phyloP scores from a whole-genome alignment of 2,888 invertebrate genomes.

The Drymonia ruficornis region DNA sequence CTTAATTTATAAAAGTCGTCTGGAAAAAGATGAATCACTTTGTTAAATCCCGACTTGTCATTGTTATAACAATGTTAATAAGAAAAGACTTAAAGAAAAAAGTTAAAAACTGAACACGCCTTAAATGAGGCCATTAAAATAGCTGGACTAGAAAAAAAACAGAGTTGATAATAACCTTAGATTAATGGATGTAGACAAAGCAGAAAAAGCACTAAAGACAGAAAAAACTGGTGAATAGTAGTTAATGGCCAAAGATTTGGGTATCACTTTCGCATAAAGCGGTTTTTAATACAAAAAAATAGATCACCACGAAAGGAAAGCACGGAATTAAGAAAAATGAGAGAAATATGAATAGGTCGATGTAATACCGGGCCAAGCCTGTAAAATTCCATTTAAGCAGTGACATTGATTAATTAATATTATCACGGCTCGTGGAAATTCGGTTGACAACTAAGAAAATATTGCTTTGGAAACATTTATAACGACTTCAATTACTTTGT shows the following conservation, averaged over 20 bases:
- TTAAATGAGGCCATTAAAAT: slow-evolving; percentile 6
- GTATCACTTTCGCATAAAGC: slow-evolving; percentile 17
- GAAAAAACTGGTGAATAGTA: background rate
- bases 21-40: slow-evolving; percentile 2
- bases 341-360: slow-evolving; percentile 47
- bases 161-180: background rate
- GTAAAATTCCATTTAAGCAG: slow-evolving; percentile 52
- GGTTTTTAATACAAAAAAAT: slow-evolving; percentile 33
- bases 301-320: slow-evolving; percentile 35
- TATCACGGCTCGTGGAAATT: slow-evolving; percentile 34
- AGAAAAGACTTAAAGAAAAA: slow-evolving; percentile 1
- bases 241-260: slow-evolving; percentile 3
- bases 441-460: slow-evolving; percentile 38
- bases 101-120: background rate
- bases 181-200: slow-evolving; percentile 7
- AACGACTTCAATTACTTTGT: slow-evolving; percentile 31
- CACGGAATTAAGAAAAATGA: slow-evolving; percentile 47
- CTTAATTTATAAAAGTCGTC: background rate
- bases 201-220: slow-evolving; percentile 3
- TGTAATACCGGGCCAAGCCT: slow-evolving; percentile 41
- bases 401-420: slow-evolving; percentile 60
- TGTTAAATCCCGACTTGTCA: background rate
- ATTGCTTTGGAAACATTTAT: slow-evolving; percentile 31
- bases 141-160: slow-evolving; percentile 1
- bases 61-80: slow-evolving; percentile 4